Conservation (phyloP, 2,888 invertebrate genomes). For the Drosophila flavopinicola region DNA sequence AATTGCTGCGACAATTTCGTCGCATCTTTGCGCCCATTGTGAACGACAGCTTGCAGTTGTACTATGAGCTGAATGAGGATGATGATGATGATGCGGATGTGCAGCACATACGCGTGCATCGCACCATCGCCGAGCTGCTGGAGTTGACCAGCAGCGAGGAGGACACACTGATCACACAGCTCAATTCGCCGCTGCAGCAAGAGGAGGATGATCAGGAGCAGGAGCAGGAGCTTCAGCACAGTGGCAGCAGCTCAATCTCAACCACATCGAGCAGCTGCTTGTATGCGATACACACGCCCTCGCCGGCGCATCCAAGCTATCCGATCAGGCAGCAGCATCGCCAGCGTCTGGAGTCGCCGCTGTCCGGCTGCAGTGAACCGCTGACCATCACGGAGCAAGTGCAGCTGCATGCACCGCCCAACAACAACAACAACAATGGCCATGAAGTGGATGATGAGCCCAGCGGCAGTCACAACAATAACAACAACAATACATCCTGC, state of each 20-base stretch:
- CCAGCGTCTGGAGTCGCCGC: slow-evolving; percentile 41
- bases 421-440: slow-evolving; percentile 34
- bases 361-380: slow-evolving; percentile 50
- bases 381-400: slow-evolving; percentile 76
- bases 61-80: slow-evolving; percentile 67
- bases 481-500: slow-evolving; percentile 82
- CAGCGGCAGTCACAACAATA: slow-evolving; percentile 67
- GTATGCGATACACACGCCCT: slow-evolving; percentile 77
- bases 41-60: slow-evolving; percentile 63
- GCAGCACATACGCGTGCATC: slow-evolving; percentile 73
- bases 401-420: slow-evolving; percentile 66
- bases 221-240: slow-evolving; percentile 17
- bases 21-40: slow-evolving; percentile 68
- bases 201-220: slow-evolving; percentile 9
- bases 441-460: slow-evolving; percentile 34
- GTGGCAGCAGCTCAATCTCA: slow-evolving; percentile 46
- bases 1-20: slow-evolving; percentile 72
- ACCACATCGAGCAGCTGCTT: slow-evolving; percentile 76
- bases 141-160: slow-evolving; percentile 70
- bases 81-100: slow-evolving; percentile 34
- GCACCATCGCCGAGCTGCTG: slow-evolving; percentile 74
- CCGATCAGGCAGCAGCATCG: slow-evolving; percentile 34
- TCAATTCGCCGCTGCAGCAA: slow-evolving; percentile 40
- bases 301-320: slow-evolving; percentile 51
- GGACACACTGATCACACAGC: slow-evolving; percentile 52